phyloP scores from a whole-genome alignment of 2,113 vertebrate species.

The Rhinogobius similis region DNA sequence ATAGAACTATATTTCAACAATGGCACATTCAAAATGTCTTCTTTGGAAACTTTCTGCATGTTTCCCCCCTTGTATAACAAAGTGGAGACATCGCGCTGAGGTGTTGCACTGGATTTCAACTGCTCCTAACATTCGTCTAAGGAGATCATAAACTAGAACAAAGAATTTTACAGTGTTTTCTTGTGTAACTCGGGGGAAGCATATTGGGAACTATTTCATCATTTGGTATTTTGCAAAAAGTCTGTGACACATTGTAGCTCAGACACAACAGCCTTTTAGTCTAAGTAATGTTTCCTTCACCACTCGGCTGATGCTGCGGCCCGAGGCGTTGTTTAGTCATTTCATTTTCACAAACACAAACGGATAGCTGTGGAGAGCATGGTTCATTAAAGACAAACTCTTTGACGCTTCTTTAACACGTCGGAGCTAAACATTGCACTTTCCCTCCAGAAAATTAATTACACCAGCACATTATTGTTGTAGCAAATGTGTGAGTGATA shows the following conservation, averaged over 20 bases:
- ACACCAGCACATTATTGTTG: constrained; percentile 14
- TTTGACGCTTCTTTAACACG: constrained; percentile 13
- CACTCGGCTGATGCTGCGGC: constrained; percentile 58
- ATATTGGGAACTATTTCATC: constrained; percentile 60
- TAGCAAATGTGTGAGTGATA: constrained; percentile 35
- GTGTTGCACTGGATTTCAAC: constrained; percentile 36
- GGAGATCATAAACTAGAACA: constrained; percentile 40
- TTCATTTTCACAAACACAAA: constrained; percentile 70
- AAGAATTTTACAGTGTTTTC: constrained; percentile 35
- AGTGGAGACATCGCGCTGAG: constrained; percentile 13
- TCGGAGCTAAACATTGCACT: constrained; percentile 18
- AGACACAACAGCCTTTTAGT: constrained; percentile 52
- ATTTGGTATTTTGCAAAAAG: constrained; percentile 31
- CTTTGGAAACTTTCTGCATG: constrained; percentile 1
- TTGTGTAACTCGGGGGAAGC: constrained; percentile 42
- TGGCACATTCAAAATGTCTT: background rate
- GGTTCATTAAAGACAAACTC: constrained; percentile 60
- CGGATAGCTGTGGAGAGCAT: constrained; percentile 54
- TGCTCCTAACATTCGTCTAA: constrained; percentile 31
- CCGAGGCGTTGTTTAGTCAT: constrained; percentile 67
- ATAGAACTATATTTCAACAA: background rate
- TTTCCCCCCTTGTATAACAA: constrained; percentile 14
- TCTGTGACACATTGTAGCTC: constrained; percentile 48
- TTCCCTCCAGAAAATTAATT: constrained; percentile 37
- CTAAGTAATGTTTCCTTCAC: constrained; percentile 65